Percentiles rank a stretch among this genome's conserved stretches.
phyloP scores from a whole-genome alignment of 2,113 vertebrate species.

The Siniperca chuatsi region DNA sequence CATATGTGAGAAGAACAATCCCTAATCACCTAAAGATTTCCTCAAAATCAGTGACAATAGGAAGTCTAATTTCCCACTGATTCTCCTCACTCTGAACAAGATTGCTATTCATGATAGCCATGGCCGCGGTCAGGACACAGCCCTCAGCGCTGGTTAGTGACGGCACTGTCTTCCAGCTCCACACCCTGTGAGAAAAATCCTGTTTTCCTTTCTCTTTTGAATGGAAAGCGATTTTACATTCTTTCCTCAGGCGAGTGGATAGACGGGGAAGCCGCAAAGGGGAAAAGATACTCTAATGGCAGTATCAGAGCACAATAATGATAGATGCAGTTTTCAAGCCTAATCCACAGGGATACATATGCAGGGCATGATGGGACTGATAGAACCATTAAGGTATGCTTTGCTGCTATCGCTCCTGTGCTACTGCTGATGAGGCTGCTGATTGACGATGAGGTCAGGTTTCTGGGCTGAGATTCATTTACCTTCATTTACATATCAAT shows the following conservation, averaged over 20 bases:
- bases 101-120: constrained; percentile 29
- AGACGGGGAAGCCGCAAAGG: constrained; percentile 37
- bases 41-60: constrained; percentile 33
- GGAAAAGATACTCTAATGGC: constrained; percentile 65
- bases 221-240: constrained; percentile 67
- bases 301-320: constrained; percentile 67
- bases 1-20: neutral
- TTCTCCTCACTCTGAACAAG: constrained; percentile 23
- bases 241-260: constrained; percentile 56
- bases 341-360: constrained; percentile 55
- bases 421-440: constrained; percentile 54
- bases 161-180: constrained; percentile 51
- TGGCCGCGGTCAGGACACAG: constrained; percentile 18
- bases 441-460: constrained; percentile 74
- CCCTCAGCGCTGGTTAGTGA: constrained; percentile 1
- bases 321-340: constrained; percentile 63
- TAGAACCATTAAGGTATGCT: constrained; percentile 52
- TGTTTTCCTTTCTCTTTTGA: constrained; percentile 47
- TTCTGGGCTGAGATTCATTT: constrained; percentile 65
- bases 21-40: constrained; percentile 44
- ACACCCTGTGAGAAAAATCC: constrained; percentile 61
- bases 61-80: constrained; percentile 38
- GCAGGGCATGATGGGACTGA: constrained; percentile 48
- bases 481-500: constrained; percentile 75
- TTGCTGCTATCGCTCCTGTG: constrained; percentile 24